These are phyloP conservation scores for Antrozous pallidus DNA, from an alignment of 2,797 vertebrate species.

Conservation along the genomic window DNA sequence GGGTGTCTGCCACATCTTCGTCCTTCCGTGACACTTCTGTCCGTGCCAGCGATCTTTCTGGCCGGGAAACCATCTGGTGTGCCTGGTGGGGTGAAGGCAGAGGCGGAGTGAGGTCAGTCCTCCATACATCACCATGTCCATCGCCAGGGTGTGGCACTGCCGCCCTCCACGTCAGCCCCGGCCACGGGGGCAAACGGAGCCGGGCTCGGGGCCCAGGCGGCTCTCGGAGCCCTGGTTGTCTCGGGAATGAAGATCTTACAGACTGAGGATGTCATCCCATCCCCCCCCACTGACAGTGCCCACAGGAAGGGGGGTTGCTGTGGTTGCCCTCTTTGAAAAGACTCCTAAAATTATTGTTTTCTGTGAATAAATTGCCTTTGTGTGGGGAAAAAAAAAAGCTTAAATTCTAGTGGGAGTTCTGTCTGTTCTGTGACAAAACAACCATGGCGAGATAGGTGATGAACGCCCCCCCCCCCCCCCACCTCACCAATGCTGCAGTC, in stretches of 20 bases:
- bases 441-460: neutral
- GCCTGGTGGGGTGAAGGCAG: neutral
- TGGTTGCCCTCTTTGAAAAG: neutral
- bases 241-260: neutral
- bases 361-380: neutral
- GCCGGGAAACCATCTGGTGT: neutral
- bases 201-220: neutral
- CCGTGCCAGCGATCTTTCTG: neutral
- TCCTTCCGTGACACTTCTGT: neutral
- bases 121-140: neutral
- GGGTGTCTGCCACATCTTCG: neutral
- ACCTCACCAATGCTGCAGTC: neutral
- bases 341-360: neutral
- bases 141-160: neutral
- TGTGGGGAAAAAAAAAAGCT: neutral
- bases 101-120: neutral
- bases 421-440: neutral
- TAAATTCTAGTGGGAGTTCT: neutral
- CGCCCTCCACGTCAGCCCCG: neutral
- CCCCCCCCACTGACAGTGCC: neutral
- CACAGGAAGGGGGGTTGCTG: neutral
- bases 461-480: neutral
- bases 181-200: neutral
- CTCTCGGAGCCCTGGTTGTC: neutral
- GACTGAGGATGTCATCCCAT: neutral